These are phyloP conservation scores for Atrina japonica DNA, from an alignment of 2,888 invertebrate genomes.

Conservation along the genomic window DNA sequence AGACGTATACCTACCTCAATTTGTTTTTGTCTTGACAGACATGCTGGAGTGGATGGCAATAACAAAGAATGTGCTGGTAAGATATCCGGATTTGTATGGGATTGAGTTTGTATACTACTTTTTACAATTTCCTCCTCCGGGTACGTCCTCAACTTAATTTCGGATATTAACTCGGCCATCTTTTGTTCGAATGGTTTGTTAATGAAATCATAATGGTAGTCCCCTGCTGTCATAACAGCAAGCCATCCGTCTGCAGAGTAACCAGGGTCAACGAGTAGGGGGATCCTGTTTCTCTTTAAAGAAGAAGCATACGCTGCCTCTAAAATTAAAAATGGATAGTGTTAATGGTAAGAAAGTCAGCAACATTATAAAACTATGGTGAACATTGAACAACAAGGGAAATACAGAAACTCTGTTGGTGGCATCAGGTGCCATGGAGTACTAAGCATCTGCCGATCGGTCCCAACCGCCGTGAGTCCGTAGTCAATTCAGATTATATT, in stretches of 20 bases:
- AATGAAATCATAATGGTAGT: slow-evolving; percentile 30
- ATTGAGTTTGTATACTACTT: too few species aligned
- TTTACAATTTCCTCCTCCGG: background rate
- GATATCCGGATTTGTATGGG: background rate
- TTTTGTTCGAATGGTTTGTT: slow-evolving; percentile 24
- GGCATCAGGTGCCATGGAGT: too few species aligned
- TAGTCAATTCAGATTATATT: too few species aligned
- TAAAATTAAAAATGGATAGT: background rate
- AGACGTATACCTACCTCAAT: background rate
- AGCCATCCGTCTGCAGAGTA: slow-evolving; percentile 33
- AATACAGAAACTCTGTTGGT: too few species aligned
- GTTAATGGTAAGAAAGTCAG: too few species aligned
- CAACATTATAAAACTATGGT: background rate
- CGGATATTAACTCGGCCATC: slow-evolving; percentile 13
- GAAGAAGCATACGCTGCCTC: slow-evolving; percentile 33
- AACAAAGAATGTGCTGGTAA: background rate
- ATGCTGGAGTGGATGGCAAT: too few species aligned
- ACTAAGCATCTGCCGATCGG: too few species aligned
- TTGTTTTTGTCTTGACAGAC: background rate
- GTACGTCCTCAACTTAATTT: background rate
- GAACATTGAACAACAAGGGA: background rate
- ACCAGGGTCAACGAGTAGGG: slow-evolving; percentile 17
- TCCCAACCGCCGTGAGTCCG: too few species aligned
- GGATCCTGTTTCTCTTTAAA: slow-evolving; percentile 16
- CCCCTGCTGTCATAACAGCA: slow-evolving; percentile 31